These are phyloP conservation scores for Leptopilina clavipes DNA, from an alignment of 1,140 invertebrate genomes.

Conservation along the genomic window DNA sequence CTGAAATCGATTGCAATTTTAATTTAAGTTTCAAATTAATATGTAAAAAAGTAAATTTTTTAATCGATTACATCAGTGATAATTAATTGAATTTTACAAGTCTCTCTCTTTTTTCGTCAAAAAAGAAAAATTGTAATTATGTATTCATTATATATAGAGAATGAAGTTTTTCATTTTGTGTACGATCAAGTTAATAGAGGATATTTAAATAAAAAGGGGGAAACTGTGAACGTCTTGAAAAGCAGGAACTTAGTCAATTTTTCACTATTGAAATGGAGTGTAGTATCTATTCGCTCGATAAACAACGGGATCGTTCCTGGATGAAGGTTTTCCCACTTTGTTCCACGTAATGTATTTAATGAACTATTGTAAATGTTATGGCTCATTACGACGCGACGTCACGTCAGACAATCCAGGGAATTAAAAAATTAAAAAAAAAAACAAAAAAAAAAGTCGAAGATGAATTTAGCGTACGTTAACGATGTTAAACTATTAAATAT, in stretches of 20 bases:
- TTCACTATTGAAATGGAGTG: conserved; percentile 26
- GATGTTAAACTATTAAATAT: conserved; percentile 27
- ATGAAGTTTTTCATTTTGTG: conserved; percentile 21
- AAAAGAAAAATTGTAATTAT: neutral
- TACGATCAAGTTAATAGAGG: neutral
- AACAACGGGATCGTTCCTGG: conserved; percentile 13
- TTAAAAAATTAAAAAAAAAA: neutral
- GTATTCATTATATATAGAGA: neutral
- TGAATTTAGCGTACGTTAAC: conserved; percentile 20
- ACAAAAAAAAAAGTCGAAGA: neutral
- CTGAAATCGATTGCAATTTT: too few relatives aligned
- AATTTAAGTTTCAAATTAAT: too few relatives aligned
- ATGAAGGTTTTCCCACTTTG: conserved; percentile 22
- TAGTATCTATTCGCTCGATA: conserved; percentile 30
- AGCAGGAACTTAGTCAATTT: conserved; percentile 11
- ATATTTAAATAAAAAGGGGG: neutral
- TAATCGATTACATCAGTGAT: too few relatives aligned
- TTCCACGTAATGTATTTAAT: neutral
- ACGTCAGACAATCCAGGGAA: conserved; percentile 21
- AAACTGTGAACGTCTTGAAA: neutral
- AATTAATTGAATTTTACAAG: too few relatives aligned
- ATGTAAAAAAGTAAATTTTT: too few relatives aligned
- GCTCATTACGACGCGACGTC: conserved; percentile 15
- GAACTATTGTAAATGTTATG: conserved; percentile 27
- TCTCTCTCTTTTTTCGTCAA: neutral